Evolutionary conservation across 2,888 invertebrate genomes (phyloP).

Genomic region (Parapristionchus giblindavisi): DNA sequence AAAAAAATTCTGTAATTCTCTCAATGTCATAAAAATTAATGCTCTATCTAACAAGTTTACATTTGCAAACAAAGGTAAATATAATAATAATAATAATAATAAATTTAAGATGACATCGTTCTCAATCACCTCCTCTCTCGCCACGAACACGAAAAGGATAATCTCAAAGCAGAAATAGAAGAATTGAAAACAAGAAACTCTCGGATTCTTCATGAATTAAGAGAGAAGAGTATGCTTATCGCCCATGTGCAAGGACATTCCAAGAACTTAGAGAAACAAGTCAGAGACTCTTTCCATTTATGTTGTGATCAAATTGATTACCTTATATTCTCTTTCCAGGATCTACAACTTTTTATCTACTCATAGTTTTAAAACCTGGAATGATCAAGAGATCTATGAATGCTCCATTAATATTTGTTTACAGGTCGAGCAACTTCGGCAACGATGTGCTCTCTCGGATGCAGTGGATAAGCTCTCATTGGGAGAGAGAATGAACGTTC

Average conservation of each 20-base stretch:
- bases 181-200: constrained; percentile 57
- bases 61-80: no score
- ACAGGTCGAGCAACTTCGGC: constrained; percentile 48
- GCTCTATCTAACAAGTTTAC: no score
- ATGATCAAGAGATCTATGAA: no score
- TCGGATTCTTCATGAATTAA: constrained; percentile 62
- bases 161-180: constrained; percentile 53
- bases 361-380: no score
- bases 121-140: constrained; percentile 49
- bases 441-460: constrained; percentile 56
- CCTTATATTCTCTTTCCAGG: no score
- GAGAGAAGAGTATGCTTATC: constrained; percentile 63
- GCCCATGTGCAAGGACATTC: constrained; percentile 57
- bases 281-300: neutral
- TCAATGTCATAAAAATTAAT: no score
- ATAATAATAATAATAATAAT: neutral
- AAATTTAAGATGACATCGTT: constrained; percentile 42
- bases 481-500: constrained; percentile 40
- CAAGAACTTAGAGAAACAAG: constrained; percentile 58
- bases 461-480: constrained; percentile 58
- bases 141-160: constrained; percentile 50
- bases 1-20: neutral
- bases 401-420: neutral
- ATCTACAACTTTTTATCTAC: no score
- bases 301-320: no score